Conservation (phyloP, 1,140 invertebrate species). For the Eumaeus atala region DNA sequence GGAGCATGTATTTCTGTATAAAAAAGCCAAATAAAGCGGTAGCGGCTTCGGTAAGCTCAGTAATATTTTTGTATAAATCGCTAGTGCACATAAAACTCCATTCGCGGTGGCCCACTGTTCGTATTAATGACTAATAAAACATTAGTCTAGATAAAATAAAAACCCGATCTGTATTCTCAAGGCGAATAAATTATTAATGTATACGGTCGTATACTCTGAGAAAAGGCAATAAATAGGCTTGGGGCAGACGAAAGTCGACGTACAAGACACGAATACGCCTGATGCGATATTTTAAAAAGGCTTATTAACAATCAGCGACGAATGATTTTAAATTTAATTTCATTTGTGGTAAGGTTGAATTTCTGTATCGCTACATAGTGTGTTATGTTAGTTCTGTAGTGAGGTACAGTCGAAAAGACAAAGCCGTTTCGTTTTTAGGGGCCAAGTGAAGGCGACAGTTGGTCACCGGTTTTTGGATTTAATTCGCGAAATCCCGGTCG, state of each 20-base stretch:
- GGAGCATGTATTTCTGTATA: too few relatives aligned
- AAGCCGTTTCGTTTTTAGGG: conserved; percentile 53
- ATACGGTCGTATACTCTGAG: conserved; percentile 43
- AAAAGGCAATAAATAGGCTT: conserved; percentile 54
- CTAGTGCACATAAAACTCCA: background rate
- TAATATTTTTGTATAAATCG: background rate
- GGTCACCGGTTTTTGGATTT: conserved; percentile 51
- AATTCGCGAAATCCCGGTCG: conserved; percentile 47
- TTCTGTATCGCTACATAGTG: conserved; percentile 13
- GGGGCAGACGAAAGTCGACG: conserved; percentile 47
- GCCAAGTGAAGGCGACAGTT: conserved; percentile 51
- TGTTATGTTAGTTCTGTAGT: conserved; percentile 4
- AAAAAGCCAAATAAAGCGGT: too few relatives aligned
- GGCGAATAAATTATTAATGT: conserved; percentile 54
- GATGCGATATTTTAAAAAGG: conserved; percentile 20
- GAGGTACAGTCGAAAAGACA: conserved; percentile 38
- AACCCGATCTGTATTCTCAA: conserved; percentile 31
- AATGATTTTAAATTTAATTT: conserved; percentile 19
- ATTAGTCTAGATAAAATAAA: conserved; percentile 41
- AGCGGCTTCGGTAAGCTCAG: too few relatives aligned
- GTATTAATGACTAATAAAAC: conserved; percentile 35
- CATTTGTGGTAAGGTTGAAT: conserved; percentile 19
- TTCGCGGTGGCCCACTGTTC: conserved; percentile 24
- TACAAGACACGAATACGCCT: conserved; percentile 41
- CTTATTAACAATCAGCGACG: conserved; percentile 18